Percentiles rank a stretch among this genome's conserved stretches.
These are phyloP conservation scores for Columbina picui DNA, from an alignment of 2,113 vertebrate genomes.

Conservation along the genomic window DNA sequence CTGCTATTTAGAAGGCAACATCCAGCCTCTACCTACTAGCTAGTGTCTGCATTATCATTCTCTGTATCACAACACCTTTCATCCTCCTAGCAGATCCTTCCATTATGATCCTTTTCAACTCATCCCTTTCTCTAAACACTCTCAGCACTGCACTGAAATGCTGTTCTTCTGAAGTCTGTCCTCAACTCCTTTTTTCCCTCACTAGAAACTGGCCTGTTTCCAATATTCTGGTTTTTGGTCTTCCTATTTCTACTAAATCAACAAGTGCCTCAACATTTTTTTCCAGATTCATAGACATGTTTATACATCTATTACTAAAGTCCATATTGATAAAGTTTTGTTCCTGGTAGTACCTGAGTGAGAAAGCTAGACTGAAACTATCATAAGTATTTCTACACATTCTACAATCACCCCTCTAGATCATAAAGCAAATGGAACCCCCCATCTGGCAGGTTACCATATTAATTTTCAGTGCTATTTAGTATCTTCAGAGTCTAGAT, in stretches of 20 bases:
- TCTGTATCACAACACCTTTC: not conserved
- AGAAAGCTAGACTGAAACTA: not conserved
- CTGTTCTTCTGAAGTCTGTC: not conserved
- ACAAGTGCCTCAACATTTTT: not conserved
- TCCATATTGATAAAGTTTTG: rapidly evolving
- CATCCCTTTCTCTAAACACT: not conserved
- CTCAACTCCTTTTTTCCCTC: not conserved
- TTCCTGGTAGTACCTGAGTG: not conserved
- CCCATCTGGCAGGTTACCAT: not conserved
- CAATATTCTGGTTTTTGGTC: not conserved
- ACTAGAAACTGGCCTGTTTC: not conserved
- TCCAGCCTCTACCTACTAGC: not conserved
- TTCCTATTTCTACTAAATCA: not conserved
- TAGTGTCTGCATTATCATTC: not conserved
- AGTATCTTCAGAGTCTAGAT: not conserved
- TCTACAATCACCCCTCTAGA: not conserved
- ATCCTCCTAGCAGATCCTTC: not conserved
- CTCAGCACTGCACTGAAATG: not conserved
- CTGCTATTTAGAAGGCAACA: not conserved
- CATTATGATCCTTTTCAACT: not conserved
- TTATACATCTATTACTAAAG: not conserved
- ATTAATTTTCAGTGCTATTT: not conserved
- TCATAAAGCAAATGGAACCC: not conserved
- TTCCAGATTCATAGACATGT: not conserved
- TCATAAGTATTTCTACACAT: not conserved